These are phyloP conservation scores for Leistus spinibarbis DNA, from an alignment of 2,888 invertebrate genomes.

Conservation along the genomic window DNA sequence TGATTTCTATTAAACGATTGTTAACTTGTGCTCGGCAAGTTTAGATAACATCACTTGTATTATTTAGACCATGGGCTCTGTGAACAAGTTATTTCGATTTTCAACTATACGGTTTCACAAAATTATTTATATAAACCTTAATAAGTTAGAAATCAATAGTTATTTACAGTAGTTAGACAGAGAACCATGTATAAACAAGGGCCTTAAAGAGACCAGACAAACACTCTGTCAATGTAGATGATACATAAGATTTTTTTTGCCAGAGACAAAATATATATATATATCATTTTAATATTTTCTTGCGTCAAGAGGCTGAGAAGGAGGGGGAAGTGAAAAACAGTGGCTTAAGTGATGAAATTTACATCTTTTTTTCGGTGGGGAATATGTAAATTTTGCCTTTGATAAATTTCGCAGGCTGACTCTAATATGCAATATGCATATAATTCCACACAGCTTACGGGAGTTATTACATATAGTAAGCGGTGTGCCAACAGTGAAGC, in stretches of 20 bases:
- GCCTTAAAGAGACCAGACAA: not conserved
- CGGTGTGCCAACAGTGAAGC: slow-evolving; percentile 4
- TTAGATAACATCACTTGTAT: not conserved
- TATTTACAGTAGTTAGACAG: too few species aligned
- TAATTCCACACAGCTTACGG: slow-evolving; percentile 50
- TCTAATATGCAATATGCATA: slow-evolving; percentile 52
- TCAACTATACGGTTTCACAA: too few species aligned
- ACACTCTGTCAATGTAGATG: not conserved
- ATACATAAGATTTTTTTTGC: not conserved
- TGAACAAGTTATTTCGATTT: too few species aligned
- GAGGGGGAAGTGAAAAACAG: slow-evolving; percentile 38
- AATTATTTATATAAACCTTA: too few species aligned
- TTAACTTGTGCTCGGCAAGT: not conserved
- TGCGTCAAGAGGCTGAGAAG: too few species aligned
- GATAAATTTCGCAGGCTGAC: slow-evolving; percentile 49
- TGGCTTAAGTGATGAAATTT: slow-evolving; percentile 45
- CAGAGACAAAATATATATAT: not conserved
- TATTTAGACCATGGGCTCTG: too few species aligned
- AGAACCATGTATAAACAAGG: not conserved
- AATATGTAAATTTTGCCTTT: slow-evolving; percentile 51
- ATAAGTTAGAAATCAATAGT: too few species aligned
- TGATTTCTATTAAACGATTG: not conserved
- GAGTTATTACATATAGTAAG: slow-evolving; percentile 49
- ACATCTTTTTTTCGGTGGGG: slow-evolving; percentile 41
- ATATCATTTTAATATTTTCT: not conserved